Percentiles rank a stretch among this genome's conserved stretches.
These are phyloP conservation scores for Amblyjoppa proteus DNA, from an alignment of 2,888 invertebrate genomes.

Conservation along the genomic window DNA sequence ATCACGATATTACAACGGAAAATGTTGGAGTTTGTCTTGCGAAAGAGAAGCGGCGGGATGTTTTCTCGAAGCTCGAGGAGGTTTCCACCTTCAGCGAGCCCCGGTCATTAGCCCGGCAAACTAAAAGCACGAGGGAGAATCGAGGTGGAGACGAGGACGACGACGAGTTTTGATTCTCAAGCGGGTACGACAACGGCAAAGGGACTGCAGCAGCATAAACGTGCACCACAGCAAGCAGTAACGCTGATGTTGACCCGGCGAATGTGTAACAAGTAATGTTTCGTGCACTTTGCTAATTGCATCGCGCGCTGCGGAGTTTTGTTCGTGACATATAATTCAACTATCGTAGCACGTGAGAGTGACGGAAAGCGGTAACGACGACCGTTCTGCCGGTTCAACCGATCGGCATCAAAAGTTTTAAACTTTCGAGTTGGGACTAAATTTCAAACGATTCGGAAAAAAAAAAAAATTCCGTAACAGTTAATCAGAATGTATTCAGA, in stretches of 20 bases:
- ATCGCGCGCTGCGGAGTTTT: constrained; percentile 61
- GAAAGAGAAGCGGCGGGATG: constrained; percentile 3
- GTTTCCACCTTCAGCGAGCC: constrained; percentile 13
- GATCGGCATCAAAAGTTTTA: background rate
- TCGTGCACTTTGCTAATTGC: constrained; percentile 76
- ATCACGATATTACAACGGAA: constrained; percentile 23
- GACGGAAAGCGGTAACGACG: constrained; percentile 4
- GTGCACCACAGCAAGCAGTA: background rate
- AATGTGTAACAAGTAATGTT: constrained; percentile 72
- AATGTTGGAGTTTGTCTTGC: constrained; percentile 20
- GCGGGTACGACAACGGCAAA: constrained; percentile 11
- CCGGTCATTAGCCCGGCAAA: constrained; percentile 35
- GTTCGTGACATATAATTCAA: constrained; percentile 1
- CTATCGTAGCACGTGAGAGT: constrained; percentile 13
- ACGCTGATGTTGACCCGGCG: constrained; percentile 40
- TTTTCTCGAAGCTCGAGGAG: constrained; percentile 8
- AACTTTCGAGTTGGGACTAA: background rate
- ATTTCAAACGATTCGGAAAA: background rate
- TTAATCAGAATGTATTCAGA: background rate
- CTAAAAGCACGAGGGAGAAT: constrained; percentile 1
- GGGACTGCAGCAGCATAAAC: constrained; percentile 5
- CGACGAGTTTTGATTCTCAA: constrained; percentile 45
- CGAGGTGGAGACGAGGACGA: background rate
- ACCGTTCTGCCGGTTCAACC: background rate
- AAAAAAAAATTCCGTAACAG: background rate